Evolutionary conservation across 2,113 vertebrate species (phyloP).

Genomic region (Donacobius atricapilla): DNA sequence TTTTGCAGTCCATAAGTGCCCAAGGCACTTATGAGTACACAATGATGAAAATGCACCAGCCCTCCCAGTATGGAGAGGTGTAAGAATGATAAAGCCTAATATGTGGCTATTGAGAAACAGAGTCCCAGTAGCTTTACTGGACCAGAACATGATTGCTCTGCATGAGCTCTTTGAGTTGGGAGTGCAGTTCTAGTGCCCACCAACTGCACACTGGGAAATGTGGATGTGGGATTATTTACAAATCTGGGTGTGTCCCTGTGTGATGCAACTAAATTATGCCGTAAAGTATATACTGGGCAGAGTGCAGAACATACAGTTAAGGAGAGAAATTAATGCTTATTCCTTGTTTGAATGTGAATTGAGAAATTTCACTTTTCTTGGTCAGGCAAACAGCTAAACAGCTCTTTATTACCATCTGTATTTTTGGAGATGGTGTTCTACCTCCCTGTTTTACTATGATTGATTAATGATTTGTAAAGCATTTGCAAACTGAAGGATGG

Average conservation of each 20-base stretch:
- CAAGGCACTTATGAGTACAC: not conserved
- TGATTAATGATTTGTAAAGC: not conserved
- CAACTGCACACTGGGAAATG: not conserved
- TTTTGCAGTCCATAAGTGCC: not conserved
- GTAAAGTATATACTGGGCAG: not conserved
- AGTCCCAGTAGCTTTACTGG: not conserved
- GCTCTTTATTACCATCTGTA: not conserved
- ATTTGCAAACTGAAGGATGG: not conserved
- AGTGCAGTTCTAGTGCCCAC: not conserved
- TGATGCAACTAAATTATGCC: not conserved
- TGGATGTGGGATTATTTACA: not conserved
- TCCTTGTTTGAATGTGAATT: not conserved
- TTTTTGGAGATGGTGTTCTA: not conserved
- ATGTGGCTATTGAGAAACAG: not conserved
- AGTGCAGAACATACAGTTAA: not conserved
- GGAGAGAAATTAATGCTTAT: not conserved
- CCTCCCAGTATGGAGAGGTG: not conserved
- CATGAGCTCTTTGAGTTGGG: not conserved
- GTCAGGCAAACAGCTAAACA: not conserved
- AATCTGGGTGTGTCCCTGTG: not conserved
- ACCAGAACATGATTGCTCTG: not conserved
- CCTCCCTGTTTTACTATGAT: not conserved
- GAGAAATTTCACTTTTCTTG: not conserved
- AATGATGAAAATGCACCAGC: not conserved
- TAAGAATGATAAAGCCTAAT: not conserved